Evolutionary conservation across 2,113 vertebrate species (phyloP).

Genomic region (Piaya cayana): DNA sequence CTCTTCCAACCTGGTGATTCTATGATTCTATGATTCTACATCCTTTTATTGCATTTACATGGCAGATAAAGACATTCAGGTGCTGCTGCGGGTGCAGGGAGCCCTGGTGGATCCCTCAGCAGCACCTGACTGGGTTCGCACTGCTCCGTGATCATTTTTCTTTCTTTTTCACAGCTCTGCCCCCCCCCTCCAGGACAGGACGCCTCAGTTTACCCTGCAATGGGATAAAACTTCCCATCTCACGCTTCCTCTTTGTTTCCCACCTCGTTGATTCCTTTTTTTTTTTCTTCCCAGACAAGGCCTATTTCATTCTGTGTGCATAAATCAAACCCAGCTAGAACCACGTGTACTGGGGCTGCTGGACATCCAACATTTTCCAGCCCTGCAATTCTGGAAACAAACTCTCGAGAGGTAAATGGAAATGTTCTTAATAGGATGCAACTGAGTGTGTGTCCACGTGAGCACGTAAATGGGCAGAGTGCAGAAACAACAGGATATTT

Average conservation of each 20-base stretch:
- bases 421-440: background rate
- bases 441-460: fast-evolving
- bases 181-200: background rate
- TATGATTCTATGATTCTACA: too few relatives aligned
- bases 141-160: too few relatives aligned
- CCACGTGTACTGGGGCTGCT: fast-evolving
- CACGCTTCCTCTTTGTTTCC: background rate
- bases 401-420: background rate
- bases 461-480: too few relatives aligned
- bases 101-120: background rate
- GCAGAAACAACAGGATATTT: background rate
- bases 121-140: background rate
- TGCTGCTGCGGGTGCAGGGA: slow-evolving; percentile 15
- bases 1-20: too few relatives aligned
- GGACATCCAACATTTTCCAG: fast-evolving
- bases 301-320: fast-evolving
- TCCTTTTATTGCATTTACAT: slow-evolving; percentile 35
- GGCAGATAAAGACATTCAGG: slow-evolving; percentile 45
- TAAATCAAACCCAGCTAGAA: fast-evolving
- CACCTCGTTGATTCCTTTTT: background rate
- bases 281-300: background rate
- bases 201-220: background rate
- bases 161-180: background rate
- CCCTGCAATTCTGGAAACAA: fast-evolving
- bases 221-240: fast-evolving